Percentiles rank a stretch among this genome's conserved stretches.
Conservation (phyloP, 2,888 invertebrate species). For the Boloria euphrosyne region DNA sequence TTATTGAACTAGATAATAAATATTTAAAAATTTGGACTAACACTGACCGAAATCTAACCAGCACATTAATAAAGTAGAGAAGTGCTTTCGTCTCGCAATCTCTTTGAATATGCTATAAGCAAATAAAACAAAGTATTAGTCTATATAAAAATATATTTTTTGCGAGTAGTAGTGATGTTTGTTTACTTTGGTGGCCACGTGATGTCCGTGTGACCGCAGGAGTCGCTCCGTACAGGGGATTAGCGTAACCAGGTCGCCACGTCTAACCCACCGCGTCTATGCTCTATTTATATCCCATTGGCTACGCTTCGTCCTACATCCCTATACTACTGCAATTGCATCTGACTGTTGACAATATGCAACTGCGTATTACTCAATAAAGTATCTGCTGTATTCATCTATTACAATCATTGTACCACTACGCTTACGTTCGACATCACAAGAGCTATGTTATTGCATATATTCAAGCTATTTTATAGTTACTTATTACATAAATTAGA, state of each 20-base stretch:
- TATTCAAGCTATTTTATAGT: no score
- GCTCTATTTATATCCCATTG: conserved; percentile 61
- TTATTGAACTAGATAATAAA: no score
- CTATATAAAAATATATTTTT: conserved; percentile 7
- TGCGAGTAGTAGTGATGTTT: conserved; percentile 36
- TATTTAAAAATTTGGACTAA: no score
- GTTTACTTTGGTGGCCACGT: conserved; percentile 49
- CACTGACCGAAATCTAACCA: no score
- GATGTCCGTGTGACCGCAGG: conserved; percentile 50
- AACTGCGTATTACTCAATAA: conserved; percentile 40
- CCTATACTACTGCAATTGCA: conserved; percentile 48
- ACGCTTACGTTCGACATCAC: not conserved
- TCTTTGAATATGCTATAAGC: no score
- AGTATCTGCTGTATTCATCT: conserved; percentile 19
- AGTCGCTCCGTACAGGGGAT: conserved; percentile 53
- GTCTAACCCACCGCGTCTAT: conserved; percentile 45
- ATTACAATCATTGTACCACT: not conserved
- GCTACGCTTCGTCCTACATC: conserved; percentile 43
- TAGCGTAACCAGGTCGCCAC: conserved; percentile 64
- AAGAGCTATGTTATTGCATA: not conserved
- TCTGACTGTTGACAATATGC: conserved; percentile 43
- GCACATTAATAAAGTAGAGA: no score
- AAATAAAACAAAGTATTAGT: not conserved
- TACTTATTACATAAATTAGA: no score
- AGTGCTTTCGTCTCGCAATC: no score